Percentiles rank a stretch among this genome's conserved stretches.
Conservation (phyloP, 53 echinoderm and acorn worm genomes). For the Antedon mediterranea region DNA sequence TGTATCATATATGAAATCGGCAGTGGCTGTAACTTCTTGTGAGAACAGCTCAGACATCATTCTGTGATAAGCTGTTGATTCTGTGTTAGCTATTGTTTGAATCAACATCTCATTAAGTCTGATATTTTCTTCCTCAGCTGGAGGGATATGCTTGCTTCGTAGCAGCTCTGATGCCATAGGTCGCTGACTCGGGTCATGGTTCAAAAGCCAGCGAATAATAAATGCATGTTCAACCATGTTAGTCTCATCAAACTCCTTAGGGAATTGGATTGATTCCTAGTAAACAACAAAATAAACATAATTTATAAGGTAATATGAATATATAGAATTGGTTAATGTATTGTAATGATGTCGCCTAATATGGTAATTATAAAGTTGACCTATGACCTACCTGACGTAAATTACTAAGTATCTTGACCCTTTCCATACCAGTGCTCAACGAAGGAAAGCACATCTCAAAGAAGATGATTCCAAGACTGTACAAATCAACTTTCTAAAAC, state of each 20-base stretch:
- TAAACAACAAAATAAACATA: no score
- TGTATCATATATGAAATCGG: constrained; percentile 77
- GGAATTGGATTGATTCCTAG: constrained; percentile 85
- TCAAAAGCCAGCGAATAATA: constrained; percentile 68
- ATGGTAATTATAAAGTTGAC: no score
- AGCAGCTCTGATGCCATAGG: constrained; percentile 81
- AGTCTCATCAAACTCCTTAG: constrained; percentile 63
- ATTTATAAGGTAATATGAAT: no score
- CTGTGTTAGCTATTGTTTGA: constrained; percentile 76
- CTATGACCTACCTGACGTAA: constrained; percentile 55
- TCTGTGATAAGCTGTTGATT: constrained; percentile 70
- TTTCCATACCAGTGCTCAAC: constrained; percentile 68
- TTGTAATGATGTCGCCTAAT: no score
- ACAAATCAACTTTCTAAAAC: constrained; percentile 86
- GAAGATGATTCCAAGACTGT: constrained; percentile 95
- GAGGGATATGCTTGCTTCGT: constrained; percentile 65
- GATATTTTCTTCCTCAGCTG: constrained; percentile 83
- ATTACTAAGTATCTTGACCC: constrained; percentile 55
- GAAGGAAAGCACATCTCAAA: constrained; percentile 92
- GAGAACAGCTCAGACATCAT: constrained; percentile 69
- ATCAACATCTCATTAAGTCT: constrained; percentile 76
- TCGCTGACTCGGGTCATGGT: constrained; percentile 77
- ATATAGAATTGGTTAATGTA: no score
- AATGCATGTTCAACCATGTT: constrained; percentile 19
- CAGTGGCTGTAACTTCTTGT: constrained; percentile 34